A percentile compares a stretch with the other conserved stretches of the same genome.
phyloP scores from a whole-genome alignment of 2,797 vertebrate genomes.

The Hybognathus amarus region DNA sequence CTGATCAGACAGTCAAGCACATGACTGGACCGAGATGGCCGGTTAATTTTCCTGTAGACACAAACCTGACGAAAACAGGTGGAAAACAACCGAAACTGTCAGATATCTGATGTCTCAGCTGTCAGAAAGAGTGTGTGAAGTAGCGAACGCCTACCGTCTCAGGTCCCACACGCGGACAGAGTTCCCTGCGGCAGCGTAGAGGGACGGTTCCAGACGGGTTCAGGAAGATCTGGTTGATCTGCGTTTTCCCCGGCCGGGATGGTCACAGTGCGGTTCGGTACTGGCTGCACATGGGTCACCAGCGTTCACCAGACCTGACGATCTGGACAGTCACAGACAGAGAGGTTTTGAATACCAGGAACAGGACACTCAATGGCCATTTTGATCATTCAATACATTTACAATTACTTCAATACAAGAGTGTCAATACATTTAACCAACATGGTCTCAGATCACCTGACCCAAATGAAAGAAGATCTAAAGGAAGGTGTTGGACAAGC shows the following conservation, averaged over 20 bases:
- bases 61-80: constrained; percentile 81
- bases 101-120: background rate
- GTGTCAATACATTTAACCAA: background rate
- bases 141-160: constrained; percentile 80
- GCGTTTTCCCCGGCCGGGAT: constrained; percentile 95
- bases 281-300: constrained; percentile 87
- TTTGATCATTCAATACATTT: background rate
- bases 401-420: background rate
- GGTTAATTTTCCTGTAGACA: constrained; percentile 92
- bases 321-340: constrained; percentile 72
- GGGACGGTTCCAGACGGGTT: constrained; percentile 90
- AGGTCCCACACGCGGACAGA: constrained; percentile 97
- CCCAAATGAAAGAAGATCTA: background rate
- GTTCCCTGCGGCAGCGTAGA: constrained; percentile 95
- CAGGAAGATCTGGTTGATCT: constrained; percentile 95
- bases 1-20: constrained; percentile 95
- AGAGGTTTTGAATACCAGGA: background rate
- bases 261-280: constrained; percentile 88
- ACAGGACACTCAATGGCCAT: background rate
- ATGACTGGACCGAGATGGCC: constrained; percentile 97
- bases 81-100: background rate
- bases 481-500: background rate
- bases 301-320: constrained; percentile 89
- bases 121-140: background rate
- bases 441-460: background rate